Evolutionary conservation across 1,140 invertebrate genomes (phyloP).

Genomic region (Drosophila teissieri): DNA sequence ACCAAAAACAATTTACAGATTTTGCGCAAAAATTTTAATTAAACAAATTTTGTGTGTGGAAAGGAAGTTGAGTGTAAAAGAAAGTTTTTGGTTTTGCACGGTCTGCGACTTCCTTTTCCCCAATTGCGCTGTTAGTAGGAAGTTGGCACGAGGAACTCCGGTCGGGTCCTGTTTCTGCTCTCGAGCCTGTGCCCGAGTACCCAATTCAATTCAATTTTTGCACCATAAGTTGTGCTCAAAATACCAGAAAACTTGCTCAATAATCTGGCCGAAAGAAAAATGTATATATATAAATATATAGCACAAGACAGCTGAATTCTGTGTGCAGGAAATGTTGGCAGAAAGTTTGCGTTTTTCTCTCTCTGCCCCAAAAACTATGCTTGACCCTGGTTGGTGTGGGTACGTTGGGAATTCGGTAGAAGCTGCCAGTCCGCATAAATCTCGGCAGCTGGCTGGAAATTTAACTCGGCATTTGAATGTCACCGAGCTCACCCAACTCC

Average conservation of each 20-base stretch:
- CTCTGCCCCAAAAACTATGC: slow-evolving; percentile 1
- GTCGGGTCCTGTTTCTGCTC: slow-evolving; percentile 22
- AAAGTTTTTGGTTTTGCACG: slow-evolving; percentile 61
- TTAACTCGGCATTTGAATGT: slow-evolving; percentile 73
- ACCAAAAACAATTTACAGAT: slow-evolving; percentile 81
- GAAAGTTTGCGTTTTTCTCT: slow-evolving; percentile 7
- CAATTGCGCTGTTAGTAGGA: slow-evolving; percentile 54
- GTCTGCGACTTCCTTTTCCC: slow-evolving; percentile 70
- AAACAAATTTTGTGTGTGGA: slow-evolving; percentile 78
- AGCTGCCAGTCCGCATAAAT: slow-evolving; percentile 62
- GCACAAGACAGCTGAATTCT: slow-evolving; percentile 60
- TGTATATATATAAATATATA: slow-evolving; percentile 61
- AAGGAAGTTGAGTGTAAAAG: slow-evolving; percentile 65
- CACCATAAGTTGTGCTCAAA: slow-evolving; percentile 79
- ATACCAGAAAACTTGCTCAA: slow-evolving; percentile 80
- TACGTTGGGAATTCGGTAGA: slow-evolving; percentile 6
- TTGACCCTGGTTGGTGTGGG: slow-evolving; percentile 32
- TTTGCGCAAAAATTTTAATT: slow-evolving; percentile 82
- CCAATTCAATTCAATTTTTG: slow-evolving; percentile 79
- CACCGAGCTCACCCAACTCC: slow-evolving; percentile 47
- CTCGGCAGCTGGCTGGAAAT: slow-evolving; percentile 53
- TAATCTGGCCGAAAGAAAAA: slow-evolving; percentile 58
- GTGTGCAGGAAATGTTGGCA: slow-evolving; percentile 46
- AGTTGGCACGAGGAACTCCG: slow-evolving; percentile 69
- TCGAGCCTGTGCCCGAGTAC: slow-evolving; percentile 36